Evolutionary conservation across 2,797 vertebrate species (phyloP).

Genomic region (Paguma larvata): DNA sequence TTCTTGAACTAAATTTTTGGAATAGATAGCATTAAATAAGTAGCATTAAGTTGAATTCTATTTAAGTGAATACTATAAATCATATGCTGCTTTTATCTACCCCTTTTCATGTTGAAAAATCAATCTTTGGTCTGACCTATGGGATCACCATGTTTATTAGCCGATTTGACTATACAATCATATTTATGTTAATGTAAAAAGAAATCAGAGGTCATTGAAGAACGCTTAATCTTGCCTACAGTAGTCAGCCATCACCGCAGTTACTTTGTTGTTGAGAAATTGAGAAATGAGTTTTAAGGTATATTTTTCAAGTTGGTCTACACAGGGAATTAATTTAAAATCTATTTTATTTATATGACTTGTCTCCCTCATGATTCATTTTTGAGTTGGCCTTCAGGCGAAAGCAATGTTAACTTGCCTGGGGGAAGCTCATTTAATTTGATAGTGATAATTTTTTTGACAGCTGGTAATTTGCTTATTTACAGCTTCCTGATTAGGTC

Average conservation of each 20-base stretch:
- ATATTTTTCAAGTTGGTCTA: conserved; percentile 77
- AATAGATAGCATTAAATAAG: conserved; percentile 1
- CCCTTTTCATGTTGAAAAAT: conserved; percentile 71
- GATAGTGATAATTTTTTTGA: conserved; percentile 84
- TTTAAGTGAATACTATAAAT: conserved; percentile 66
- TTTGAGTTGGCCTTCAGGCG: conserved; percentile 73
- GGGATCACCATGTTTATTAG: not conserved
- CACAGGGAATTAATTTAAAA: conserved; percentile 77
- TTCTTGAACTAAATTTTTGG: conserved; percentile 56
- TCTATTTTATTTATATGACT: conserved; percentile 76
- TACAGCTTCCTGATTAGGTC: conserved; percentile 82
- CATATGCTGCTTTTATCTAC: conserved; percentile 67
- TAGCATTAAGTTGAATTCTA: conserved; percentile 63
- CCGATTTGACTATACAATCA: conserved; percentile 58
- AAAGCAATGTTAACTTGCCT: conserved; percentile 82
- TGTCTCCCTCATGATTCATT: conserved; percentile 72
- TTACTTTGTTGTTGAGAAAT: conserved; percentile 61
- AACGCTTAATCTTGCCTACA: not conserved
- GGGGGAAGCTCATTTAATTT: conserved; percentile 82
- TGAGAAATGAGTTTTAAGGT: conserved; percentile 59
- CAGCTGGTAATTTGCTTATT: conserved; percentile 86
- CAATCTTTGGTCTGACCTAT: conserved; percentile 63
- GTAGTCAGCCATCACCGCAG: not conserved
- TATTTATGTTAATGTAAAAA: conserved; percentile 53
- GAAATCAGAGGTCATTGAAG: not conserved